A percentile compares a stretch with the other conserved stretches of the same genome.
These are phyloP conservation scores for Pseudochirops corinnae DNA, from an alignment of 2,797 vertebrate species.

Conservation along the genomic window DNA sequence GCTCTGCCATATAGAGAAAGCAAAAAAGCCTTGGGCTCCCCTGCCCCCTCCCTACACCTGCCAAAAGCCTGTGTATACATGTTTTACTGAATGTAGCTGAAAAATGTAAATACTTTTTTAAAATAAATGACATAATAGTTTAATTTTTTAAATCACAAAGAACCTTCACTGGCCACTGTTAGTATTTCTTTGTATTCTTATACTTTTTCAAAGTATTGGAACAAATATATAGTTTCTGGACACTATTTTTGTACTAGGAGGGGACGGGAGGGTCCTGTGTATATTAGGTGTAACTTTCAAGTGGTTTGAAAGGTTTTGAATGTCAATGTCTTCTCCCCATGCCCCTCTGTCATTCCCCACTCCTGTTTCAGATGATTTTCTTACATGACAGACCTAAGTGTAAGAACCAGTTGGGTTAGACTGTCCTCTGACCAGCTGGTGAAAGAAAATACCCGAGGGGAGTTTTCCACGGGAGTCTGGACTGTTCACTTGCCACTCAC, in stretches of 20 bases:
- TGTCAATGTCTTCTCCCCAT: constrained; percentile 77
- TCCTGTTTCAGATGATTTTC: constrained; percentile 37
- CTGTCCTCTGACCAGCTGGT: constrained; percentile 77
- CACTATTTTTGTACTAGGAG: constrained; percentile 89
- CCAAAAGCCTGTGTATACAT: constrained; percentile 65
- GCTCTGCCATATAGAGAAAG: not conserved
- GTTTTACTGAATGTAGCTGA: constrained; percentile 79
- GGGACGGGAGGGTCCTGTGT: constrained; percentile 79
- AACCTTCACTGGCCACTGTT: constrained; percentile 80
- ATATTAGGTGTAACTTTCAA: constrained; percentile 80
- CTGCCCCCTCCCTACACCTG: not conserved
- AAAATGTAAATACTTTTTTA: constrained; percentile 85
- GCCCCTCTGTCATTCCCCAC: constrained; percentile 14
- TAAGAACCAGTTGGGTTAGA: constrained; percentile 35
- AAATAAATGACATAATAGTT: constrained; percentile 79
- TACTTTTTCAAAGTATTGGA: constrained; percentile 88
- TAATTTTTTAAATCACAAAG: constrained; percentile 74
- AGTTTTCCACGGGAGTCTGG: constrained; percentile 54
- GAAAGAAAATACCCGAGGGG: not conserved
- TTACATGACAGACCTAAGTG: constrained; percentile 8
- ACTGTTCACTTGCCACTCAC: constrained; percentile 81
- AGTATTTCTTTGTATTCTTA: constrained; percentile 83
- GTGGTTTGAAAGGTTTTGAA: constrained; percentile 84
- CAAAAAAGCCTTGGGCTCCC: constrained; percentile 35
- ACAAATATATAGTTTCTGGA: constrained; percentile 89